Conservation (phyloP, 2,888 invertebrate species). For the Colletes collaris region DNA sequence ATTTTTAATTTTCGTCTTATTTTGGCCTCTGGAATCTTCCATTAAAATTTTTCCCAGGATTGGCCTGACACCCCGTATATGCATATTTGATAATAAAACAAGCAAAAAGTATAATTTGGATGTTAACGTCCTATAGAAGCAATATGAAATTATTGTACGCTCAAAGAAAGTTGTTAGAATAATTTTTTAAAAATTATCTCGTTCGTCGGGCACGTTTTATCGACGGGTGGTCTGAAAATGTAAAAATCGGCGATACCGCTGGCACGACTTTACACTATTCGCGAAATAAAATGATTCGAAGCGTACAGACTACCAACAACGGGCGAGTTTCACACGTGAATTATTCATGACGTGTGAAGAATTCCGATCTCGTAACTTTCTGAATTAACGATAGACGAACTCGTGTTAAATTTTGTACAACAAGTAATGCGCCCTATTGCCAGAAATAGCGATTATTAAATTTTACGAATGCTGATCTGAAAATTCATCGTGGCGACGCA, state of each 20-base stretch:
- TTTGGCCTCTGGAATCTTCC: too few relatives aligned
- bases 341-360: conserved; percentile 56
- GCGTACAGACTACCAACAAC: conserved; percentile 26
- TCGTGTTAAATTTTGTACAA: conserved; percentile 25
- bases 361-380: conserved; percentile 53
- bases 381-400: conserved; percentile 44
- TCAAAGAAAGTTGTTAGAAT: not conserved
- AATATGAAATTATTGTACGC: too few relatives aligned
- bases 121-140: too few relatives aligned
- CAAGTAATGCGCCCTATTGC: not conserved
- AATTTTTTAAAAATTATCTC: not conserved
- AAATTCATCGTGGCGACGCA: not conserved
- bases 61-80: too few relatives aligned
- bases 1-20: too few relatives aligned
- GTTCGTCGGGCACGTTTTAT: conserved; percentile 2
- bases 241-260: conserved; percentile 1
- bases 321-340: conserved; percentile 39
- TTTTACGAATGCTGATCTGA: not conserved
- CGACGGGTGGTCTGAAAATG: not conserved
- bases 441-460: not conserved
- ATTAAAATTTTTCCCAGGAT: too few relatives aligned
- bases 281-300: conserved; percentile 39
- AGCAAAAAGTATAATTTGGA: too few relatives aligned
- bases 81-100: too few relatives aligned
- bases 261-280: not conserved